Evolutionary conservation across 2,888 invertebrate species (phyloP).

Genomic region (Proisotoma minuta): DNA sequence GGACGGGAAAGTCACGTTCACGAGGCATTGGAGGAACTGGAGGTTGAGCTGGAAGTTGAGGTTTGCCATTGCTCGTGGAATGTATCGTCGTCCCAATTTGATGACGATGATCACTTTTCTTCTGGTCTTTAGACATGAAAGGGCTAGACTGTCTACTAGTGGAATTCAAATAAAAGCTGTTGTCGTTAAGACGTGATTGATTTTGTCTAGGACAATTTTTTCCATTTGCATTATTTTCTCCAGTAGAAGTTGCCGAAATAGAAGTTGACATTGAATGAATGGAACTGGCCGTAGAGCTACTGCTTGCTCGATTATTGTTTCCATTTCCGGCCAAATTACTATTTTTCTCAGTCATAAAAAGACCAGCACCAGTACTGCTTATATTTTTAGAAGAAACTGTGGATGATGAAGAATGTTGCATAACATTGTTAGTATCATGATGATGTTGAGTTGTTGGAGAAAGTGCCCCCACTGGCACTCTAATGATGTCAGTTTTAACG

Average conservation of each 20-base stretch:
- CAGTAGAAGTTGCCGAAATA: conserved; percentile 18
- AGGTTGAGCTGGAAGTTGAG: conserved; percentile 6
- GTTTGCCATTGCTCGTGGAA: background rate
- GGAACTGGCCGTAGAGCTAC: conserved; percentile 26
- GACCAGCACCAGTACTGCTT: background rate
- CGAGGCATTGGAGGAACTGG: background rate
- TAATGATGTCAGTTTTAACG: conserved; percentile 47
- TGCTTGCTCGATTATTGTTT: conserved; percentile 21
- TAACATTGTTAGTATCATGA: too few relatives aligned
- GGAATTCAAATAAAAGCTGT: conserved; percentile 24
- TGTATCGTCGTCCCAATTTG: background rate
- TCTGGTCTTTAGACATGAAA: conserved; percentile 22
- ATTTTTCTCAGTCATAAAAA: background rate
- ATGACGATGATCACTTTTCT: background rate
- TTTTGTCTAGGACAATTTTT: conserved; percentile 1
- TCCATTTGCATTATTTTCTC: conserved; percentile 10
- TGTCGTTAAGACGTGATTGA: conserved; percentile 18
- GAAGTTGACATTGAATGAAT: conserved; percentile 39
- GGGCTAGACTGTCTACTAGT: conserved; percentile 31
- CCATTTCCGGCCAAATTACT: background rate
- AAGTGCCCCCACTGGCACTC: conserved; percentile 37
- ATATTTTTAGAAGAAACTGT: conserved; percentile 20
- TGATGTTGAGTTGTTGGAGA: conserved; percentile 17
- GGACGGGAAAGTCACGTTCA: conserved; percentile 10
- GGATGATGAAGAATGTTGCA: conserved; percentile 32